Evolutionary conservation across 1,140 invertebrate genomes (phyloP).

Genomic region (Battus philenor): DNA sequence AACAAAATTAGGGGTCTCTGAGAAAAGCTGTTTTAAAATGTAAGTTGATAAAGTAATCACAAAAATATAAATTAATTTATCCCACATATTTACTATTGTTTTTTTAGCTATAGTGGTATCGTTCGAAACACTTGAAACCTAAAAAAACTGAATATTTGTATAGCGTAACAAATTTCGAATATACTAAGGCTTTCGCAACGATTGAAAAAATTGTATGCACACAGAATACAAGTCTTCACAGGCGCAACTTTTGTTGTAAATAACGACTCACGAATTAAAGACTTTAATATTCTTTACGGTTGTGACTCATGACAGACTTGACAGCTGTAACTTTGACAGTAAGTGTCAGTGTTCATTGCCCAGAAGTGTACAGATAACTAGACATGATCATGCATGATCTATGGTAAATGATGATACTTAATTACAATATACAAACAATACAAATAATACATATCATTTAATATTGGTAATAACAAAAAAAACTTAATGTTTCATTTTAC

Average conservation of each 20-base stretch:
- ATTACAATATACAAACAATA: no score
- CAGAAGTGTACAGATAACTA: no score
- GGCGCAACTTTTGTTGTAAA: conserved; percentile 11
- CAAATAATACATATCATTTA: no score
- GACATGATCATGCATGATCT: no score
- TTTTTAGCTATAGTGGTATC: conserved; percentile 13
- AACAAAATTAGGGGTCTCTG: conserved; percentile 67
- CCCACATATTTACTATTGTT: conserved; percentile 54
- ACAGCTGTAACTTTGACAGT: no score
- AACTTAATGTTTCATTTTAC: no score
- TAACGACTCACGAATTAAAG: conserved; percentile 5
- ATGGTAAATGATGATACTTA: no score
- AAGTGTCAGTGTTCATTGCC: no score
- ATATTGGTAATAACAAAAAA: no score
- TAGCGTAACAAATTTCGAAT: no score
- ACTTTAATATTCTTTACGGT: conserved; percentile 13
- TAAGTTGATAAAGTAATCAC: conserved; percentile 57
- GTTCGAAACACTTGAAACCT: conserved; percentile 12
- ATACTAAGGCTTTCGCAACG: conserved; percentile 5
- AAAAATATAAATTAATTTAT: conserved; percentile 60
- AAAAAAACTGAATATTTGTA: conserved; percentile 8
- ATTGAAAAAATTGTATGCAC: background rate
- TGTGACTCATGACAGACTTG: no score
- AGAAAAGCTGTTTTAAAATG: conserved; percentile 68
- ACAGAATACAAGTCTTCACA: conserved; percentile 4